Evolutionary conservation across 2,888 invertebrate genomes (phyloP), one percentile per base, ranked within the genome.

Genomic region (Hydrotaea cyrtoneurina): DNA sequence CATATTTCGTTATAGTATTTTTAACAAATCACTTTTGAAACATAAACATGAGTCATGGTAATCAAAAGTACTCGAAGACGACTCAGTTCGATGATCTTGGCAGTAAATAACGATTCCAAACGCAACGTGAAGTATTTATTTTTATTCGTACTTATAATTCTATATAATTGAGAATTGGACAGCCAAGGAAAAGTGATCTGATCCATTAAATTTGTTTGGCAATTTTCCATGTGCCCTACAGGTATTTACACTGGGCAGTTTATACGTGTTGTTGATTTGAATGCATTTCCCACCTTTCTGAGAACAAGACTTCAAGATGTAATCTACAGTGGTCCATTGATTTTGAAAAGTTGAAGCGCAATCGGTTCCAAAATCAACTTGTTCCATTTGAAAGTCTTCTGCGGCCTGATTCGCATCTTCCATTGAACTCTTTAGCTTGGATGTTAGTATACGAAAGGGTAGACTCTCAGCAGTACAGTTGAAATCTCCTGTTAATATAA

Each of bases 401-500:
- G 0, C 31, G 80, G 23, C n/a, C 7, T 53, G 17, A 15, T 19
- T 13, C 2, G 0, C 5, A 43, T 1, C 10, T 15, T 43, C 46
- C 57, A 10, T 19, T 10, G 36, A 8, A 0, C 7, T 17, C 26
- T 23, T 69, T 11, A 31, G 79, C 15, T 36, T 19, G 1, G 79
- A 7, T 15, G 84, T 85, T 53, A 87, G 31, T 4, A 79, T 72
- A 26, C 76, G 21, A 80, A 82, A 86, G 0, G 87, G 88, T 1
- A 95, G 94, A 55, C 96, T 96, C 59, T 94, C 92, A 0, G 98
- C 97, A 79, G 94, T 93, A 1, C 96, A 95, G 92, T 99, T 99
- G 85, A 99, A 96, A 92, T 99, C 99, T 0, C 99, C 99, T 4
- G 97, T 96, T 83, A 99, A 87, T 82, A 99, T 95, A 5, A 97